phyloP scores from a whole-genome alignment of 2,888 invertebrate genomes.

The Acanthosepion esculentum region DNA sequence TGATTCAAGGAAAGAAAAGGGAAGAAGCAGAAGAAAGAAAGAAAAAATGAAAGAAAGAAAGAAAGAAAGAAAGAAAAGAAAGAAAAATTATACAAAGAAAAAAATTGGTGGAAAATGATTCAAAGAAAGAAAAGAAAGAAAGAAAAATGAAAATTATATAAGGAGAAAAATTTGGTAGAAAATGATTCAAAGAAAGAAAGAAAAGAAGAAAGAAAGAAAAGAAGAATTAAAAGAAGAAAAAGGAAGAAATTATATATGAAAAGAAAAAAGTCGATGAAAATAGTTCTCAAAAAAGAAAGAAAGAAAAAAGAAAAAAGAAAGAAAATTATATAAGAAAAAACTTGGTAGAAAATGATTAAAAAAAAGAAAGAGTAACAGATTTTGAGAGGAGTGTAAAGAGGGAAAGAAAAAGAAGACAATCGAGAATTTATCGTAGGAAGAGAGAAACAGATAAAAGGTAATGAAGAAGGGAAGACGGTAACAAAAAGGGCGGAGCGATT shows the following conservation, averaged over 20 bases:
- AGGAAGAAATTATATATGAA: too few relatives aligned
- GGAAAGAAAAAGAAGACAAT: background rate
- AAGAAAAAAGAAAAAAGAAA: background rate
- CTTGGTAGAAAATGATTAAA: background rate
- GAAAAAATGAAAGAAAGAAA: background rate
- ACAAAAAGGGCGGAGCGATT: background rate
- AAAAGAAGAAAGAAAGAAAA: too few relatives aligned
- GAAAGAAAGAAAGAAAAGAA: background rate
- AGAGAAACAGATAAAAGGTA: background rate
- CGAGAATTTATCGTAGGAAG: background rate
- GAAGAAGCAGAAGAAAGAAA: background rate
- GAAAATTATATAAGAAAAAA: background rate
- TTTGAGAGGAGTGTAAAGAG: background rate
- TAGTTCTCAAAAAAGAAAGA: too few relatives aligned
- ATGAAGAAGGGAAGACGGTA: background rate
- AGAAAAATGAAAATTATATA: background rate
- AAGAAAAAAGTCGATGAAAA: too few relatives aligned
- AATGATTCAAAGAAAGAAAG: too few relatives aligned
- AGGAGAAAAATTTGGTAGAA: background rate
- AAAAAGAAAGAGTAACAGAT: background rate
- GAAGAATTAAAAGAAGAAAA: too few relatives aligned
- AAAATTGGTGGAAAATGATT: background rate
- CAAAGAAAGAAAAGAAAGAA: background rate
- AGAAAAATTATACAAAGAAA: background rate
- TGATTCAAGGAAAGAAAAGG: background rate